Evolutionary conservation across 2,888 invertebrate genomes (phyloP).

Genomic region (Kuschelorhynchus macadamiae): DNA sequence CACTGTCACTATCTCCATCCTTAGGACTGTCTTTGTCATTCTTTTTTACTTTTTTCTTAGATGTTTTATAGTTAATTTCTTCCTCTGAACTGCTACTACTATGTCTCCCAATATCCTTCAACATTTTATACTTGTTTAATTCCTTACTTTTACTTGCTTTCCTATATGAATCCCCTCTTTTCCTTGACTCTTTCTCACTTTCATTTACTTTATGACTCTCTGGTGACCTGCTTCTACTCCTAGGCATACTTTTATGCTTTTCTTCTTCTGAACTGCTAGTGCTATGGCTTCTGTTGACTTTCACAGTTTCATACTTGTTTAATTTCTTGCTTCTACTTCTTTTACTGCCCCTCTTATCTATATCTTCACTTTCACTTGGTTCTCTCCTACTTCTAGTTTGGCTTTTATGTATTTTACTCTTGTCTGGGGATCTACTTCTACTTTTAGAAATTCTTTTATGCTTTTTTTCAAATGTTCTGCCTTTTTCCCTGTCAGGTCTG

Average conservation of each 20-base stretch:
- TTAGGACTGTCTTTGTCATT: not conserved
- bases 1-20: constrained; percentile 22
- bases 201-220: constrained; percentile 1
- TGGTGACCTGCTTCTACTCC: constrained; percentile 18
- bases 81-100: too few species aligned
- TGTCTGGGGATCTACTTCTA: constrained; percentile 20
- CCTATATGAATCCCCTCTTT: constrained; percentile 23
- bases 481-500: not conserved
- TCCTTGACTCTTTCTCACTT: not conserved
- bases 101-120: too few species aligned
- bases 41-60: constrained; percentile 18
- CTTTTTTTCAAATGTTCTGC: constrained; percentile 2
- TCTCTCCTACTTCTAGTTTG: too few species aligned
- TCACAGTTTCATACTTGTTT: too few species aligned
- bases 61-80: constrained; percentile 1
- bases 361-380: constrained; percentile 10
- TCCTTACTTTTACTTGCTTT: constrained; percentile 20
- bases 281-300: too few species aligned
- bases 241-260: constrained; percentile 7
- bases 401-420: not conserved
- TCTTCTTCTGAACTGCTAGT: too few species aligned
- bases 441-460: constrained; percentile 16
- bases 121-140: too few species aligned
- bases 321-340: constrained; percentile 22
- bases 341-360: constrained; percentile 20